Evolutionary conservation across 53 echinoderm and acorn worm species (phyloP).

Genomic region (Echinometra lucunter): DNA sequence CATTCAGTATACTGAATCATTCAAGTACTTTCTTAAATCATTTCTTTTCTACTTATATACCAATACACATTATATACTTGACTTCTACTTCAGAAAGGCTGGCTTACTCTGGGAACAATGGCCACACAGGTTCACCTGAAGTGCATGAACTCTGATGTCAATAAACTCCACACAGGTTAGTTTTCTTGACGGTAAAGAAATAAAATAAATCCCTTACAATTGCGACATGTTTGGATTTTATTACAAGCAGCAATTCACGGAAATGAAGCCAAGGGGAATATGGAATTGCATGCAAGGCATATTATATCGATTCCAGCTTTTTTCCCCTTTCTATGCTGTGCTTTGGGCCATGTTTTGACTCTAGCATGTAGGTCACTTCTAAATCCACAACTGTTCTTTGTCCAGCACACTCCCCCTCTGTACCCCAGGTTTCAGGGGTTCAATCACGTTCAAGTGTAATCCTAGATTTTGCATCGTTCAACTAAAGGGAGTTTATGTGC

Average conservation of each 20-base stretch:
- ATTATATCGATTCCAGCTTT: conserved; percentile 16
- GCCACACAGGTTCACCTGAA: not conserved
- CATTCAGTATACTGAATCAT: not conserved
- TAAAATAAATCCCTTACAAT: conserved; percentile 46
- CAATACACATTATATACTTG: not conserved
- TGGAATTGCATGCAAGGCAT: not conserved
- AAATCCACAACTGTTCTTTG: conserved; percentile 56
- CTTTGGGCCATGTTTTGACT: conserved; percentile 64
- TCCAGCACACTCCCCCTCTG: conserved; percentile 27
- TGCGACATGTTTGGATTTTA: conserved; percentile 44
- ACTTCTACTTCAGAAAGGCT: not conserved
- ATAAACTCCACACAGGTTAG: conserved; percentile 43
- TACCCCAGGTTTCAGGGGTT: conserved; percentile 5
- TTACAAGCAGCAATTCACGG: conserved; percentile 48
- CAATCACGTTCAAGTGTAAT: conserved; percentile 29
- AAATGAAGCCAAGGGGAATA: conserved; percentile 24
- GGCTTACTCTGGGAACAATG: conserved; percentile 10
- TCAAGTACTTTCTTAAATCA: not conserved
- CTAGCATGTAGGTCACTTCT: conserved; percentile 41
- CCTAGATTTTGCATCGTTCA: conserved; percentile 20
- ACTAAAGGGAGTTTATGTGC: not conserved
- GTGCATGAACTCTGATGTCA: conserved; percentile 32
- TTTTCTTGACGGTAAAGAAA: conserved; percentile 19
- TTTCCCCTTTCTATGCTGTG: not conserved
- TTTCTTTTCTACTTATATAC: not conserved